Evolutionary conservation across 2,113 vertebrate genomes (phyloP).

Genomic region (Jaculus jaculus): DNA sequence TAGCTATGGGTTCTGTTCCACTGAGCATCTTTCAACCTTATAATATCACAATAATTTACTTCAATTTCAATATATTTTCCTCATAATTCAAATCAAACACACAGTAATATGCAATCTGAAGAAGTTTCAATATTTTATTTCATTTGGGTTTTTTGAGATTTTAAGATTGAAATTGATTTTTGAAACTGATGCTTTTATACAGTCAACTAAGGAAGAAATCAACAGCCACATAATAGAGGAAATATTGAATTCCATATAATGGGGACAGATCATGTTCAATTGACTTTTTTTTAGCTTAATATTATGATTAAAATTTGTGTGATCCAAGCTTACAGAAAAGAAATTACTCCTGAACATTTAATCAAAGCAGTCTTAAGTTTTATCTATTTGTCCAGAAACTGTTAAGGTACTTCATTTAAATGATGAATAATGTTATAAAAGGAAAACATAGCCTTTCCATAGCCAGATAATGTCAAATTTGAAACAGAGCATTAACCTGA

Average conservation of each 20-base stretch:
- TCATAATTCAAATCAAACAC: not conserved
- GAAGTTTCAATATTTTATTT: not conserved
- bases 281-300: not conserved
- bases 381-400: slow-evolving; percentile 1
- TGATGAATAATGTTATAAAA: slow-evolving; percentile 52
- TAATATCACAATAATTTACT: not conserved
- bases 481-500: slow-evolving; percentile 50
- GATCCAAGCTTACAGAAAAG: not conserved
- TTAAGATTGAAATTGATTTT: not conserved
- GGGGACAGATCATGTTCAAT: not conserved
- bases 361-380: not conserved
- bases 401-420: slow-evolving; percentile 48
- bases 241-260: not conserved
- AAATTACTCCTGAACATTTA: slow-evolving; percentile 32
- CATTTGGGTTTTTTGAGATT: not conserved
- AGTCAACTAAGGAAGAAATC: not conserved
- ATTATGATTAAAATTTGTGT: not conserved
- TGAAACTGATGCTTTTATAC: not conserved
- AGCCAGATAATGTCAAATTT: slow-evolving; percentile 60
- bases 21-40: not conserved
- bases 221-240: not conserved
- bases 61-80: not conserved
- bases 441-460: slow-evolving; percentile 36
- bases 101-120: not conserved
- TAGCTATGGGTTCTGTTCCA: no score